These are phyloP conservation scores for Caenorhabditis inopinata DNA, from an alignment of 1,140 invertebrate genomes.

Conservation along the genomic window DNA sequence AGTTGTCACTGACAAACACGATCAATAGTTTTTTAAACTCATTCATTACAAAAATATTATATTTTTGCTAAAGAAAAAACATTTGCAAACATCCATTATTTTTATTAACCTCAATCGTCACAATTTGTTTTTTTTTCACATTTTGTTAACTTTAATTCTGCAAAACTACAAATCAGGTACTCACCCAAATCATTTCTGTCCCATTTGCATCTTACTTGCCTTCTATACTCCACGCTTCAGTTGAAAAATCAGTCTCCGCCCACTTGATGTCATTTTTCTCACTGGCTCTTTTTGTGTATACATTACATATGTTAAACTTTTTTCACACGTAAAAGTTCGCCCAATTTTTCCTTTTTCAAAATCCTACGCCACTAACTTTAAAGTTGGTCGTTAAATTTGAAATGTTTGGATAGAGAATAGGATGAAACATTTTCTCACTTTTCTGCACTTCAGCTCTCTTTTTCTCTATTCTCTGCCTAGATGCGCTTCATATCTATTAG, in stretches of 20 bases:
- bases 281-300: neutral
- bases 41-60: too few relatives aligned
- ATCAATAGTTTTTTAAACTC: too few relatives aligned
- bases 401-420: neutral
- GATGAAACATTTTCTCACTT: constrained; percentile 28
- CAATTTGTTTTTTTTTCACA: too few relatives aligned
- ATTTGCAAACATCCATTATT: too few relatives aligned
- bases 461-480: too few relatives aligned
- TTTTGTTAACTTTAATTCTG: neutral
- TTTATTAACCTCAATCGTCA: too few relatives aligned
- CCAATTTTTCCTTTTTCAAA: neutral
- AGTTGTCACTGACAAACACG: too few relatives aligned
- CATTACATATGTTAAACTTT: neutral
- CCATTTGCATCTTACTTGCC: too few relatives aligned
- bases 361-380: neutral
- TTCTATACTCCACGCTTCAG: too few relatives aligned
- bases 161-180: neutral
- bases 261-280: neutral
- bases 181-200: neutral
- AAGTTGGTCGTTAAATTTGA: constrained; percentile 4
- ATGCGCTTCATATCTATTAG: too few relatives aligned
- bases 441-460: neutral
- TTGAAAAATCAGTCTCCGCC: neutral
- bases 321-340: neutral
- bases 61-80: too few relatives aligned